Evolutionary conservation across 2,888 invertebrate genomes (phyloP), one percentile per base, ranked within the genome.

Genomic region (Amblyjoppa fuscipennis): DNA sequence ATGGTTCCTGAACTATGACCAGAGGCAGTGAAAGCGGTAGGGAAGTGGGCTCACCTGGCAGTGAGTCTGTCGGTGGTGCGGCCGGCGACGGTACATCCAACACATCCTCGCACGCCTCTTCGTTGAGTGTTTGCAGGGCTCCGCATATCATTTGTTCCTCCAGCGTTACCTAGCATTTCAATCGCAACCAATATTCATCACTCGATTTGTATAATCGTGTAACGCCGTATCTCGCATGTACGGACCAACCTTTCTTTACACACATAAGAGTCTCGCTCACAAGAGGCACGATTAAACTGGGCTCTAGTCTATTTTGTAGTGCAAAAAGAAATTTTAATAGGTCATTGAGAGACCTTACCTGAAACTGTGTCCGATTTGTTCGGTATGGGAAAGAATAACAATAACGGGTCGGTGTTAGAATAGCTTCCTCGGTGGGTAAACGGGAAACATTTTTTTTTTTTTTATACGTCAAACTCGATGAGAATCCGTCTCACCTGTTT

Each of bases 81-180:
- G 90, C 89, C 38, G 93, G 89, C 34, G 92, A 90, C 81, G 94
- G 93, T 76, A 94, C 97, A 93, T 97, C 97, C 89, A 97, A 94
- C 64, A 98, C 98, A 95, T 98, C 98, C 95, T 98, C 98, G 94
- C 97, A 96, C 7, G 98, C 98, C 94, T 98, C 98, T 95, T 98
- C 98, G 94, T 98, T 98, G 49, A 98, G 95, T 0, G 98, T 98
- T 94, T 98, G 98, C 83, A 98, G 95, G 2, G 98, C 98, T 86
- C 98, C 98, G 94, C 98, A 98, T 89, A 98, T 98, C 98, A 98
- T 98, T 94, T 98, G 98, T 93, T 98, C 98, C 94, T 98, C 98
- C 89, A 98, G 95, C 0, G 98, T 98, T 81, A 98, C 98, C 98
- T 98, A 94, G 28, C 49, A 81, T 45, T 51, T 56, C 69, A 79